Conservation (phyloP, 2,888 invertebrate genomes). For the Volucella inflata region DNA sequence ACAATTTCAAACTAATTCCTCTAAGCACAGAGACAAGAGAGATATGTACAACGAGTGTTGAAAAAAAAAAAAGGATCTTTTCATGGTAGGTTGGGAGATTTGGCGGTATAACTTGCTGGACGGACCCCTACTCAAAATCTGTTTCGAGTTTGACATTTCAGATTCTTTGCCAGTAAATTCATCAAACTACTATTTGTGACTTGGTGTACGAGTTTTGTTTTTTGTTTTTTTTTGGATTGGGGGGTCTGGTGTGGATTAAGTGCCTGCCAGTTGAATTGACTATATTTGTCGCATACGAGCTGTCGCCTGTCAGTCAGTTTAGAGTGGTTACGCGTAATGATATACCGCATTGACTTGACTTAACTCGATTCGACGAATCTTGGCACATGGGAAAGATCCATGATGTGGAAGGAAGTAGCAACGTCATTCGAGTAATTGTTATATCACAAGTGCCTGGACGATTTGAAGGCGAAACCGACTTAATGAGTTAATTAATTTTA, state of each 20-base stretch:
- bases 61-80: slow-evolving; percentile 35
- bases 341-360: slow-evolving; percentile 58
- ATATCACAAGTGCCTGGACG: slow-evolving; percentile 32
- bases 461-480: slow-evolving; percentile 14
- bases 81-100: slow-evolving; percentile 52
- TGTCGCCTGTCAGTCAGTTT: slow-evolving; percentile 74
- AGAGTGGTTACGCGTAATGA: slow-evolving; percentile 70
- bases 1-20: slow-evolving; percentile 37
- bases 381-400: slow-evolving; percentile 62
- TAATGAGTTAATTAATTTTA: slow-evolving; percentile 51
- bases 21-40: slow-evolving; percentile 22
- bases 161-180: slow-evolving; percentile 59
- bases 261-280: slow-evolving; percentile 56
- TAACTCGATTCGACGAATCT: too few relatives aligned
- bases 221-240: background rate
- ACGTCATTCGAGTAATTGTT: slow-evolving; percentile 54
- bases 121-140: slow-evolving; percentile 66
- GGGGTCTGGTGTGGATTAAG: slow-evolving; percentile 8
- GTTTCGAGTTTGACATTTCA: slow-evolving; percentile 38
- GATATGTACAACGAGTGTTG: slow-evolving; percentile 14
- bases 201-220: slow-evolving; percentile 12
- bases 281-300: slow-evolving; percentile 68
- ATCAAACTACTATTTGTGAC: slow-evolving; percentile 32
- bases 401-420: slow-evolving; percentile 54
- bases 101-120: slow-evolving; percentile 25